Evolutionary conservation across 2,113 vertebrate species (phyloP).

Genomic region (Sebastes schlegelii): DNA sequence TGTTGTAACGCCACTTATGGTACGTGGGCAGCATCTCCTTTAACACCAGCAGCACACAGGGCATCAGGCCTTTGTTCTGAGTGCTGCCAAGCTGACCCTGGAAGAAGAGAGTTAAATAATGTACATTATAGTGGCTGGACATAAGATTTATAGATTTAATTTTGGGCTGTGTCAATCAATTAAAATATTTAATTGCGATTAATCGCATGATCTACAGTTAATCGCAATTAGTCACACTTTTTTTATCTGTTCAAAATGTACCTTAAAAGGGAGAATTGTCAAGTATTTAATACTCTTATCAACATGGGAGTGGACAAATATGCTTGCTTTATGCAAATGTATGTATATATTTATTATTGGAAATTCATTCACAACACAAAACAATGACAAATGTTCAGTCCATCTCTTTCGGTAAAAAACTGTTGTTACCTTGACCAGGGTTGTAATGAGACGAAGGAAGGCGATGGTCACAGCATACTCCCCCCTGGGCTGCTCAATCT

Average conservation of each 20-base stretch:
- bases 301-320: no score
- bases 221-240: no score
- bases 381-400: background rate
- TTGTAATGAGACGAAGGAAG: slow-evolving; percentile 93
- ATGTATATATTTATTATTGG: no score
- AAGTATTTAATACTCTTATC: no score
- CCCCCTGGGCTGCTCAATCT: slow-evolving; percentile 94
- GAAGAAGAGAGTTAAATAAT: background rate
- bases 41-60: slow-evolving; percentile 95
- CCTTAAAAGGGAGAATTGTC: no score
- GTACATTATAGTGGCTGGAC: background rate
- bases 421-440: slow-evolving; percentile 91
- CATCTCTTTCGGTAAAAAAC: background rate
- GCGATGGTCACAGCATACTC: slow-evolving; percentile 94
- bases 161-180: no score
- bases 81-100: slow-evolving; percentile 97
- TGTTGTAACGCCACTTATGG: slow-evolving; percentile 97
- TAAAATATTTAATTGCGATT: no score
- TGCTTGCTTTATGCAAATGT: no score
- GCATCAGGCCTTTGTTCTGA: slow-evolving; percentile 94
- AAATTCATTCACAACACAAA: no score
- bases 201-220: no score
- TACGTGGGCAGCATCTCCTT: slow-evolving; percentile 99
- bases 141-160: background rate
- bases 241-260: no score